A percentile compares a stretch with the other conserved stretches of the same genome.
phyloP scores from a whole-genome alignment of 64 coral and sea anemone genomes.

The Astreopora myriophthalma region DNA sequence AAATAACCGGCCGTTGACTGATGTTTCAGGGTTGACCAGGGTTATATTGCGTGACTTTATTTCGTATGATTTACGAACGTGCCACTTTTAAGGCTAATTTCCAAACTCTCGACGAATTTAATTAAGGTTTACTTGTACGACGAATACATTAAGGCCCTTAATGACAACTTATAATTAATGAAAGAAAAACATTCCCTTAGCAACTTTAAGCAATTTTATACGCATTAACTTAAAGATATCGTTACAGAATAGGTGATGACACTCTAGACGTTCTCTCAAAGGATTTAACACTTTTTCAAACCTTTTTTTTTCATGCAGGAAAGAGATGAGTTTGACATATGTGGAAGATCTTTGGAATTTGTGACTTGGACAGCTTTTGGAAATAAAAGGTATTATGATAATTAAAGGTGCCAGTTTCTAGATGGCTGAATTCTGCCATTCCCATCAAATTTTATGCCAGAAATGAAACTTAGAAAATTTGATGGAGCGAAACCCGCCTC shows the following conservation, averaged over 20 bases:
- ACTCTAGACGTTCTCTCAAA: too few species aligned
- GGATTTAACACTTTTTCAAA: too few species aligned
- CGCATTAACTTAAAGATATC: too few species aligned
- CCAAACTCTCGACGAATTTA: not conserved
- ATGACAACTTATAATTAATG: not conserved
- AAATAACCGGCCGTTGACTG: too few species aligned
- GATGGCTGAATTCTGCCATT: not conserved
- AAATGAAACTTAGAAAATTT: not conserved
- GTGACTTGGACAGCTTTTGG: too few species aligned
- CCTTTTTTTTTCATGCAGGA: not conserved
- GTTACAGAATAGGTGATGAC: too few species aligned
- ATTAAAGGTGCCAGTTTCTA: not conserved
- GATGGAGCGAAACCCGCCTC: not conserved
- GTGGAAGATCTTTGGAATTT: too few species aligned
- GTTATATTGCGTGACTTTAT: too few species aligned
- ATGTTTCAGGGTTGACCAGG: too few species aligned
- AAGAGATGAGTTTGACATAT: not conserved
- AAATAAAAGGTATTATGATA: too few species aligned
- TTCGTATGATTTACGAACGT: not conserved
- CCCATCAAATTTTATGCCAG: not conserved
- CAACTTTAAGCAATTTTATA: not conserved
- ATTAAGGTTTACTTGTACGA: too few species aligned
- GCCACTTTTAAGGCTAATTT: constrained; percentile 8
- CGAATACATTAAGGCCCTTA: too few species aligned
- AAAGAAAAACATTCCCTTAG: not conserved